Evolutionary conservation across 1,140 invertebrate species (phyloP).

Genomic region (Vanessa atalanta): DNA sequence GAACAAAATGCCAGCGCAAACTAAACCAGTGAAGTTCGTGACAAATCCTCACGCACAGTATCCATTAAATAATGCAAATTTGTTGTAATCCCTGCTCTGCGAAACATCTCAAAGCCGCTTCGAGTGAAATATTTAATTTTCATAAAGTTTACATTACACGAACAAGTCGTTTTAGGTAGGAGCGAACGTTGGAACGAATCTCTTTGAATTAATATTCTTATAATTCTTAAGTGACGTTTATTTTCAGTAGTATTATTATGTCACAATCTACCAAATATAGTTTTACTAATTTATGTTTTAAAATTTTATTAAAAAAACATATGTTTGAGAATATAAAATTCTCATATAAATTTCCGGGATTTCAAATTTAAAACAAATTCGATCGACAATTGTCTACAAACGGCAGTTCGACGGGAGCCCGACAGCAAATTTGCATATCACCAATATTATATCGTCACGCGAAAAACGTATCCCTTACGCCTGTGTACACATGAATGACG

Average conservation of each 20-base stretch:
- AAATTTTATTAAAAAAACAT: not conserved
- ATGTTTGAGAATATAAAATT: not conserved
- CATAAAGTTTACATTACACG: constrained; percentile 76
- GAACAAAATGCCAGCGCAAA: constrained; percentile 50
- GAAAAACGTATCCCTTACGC: constrained; percentile 81
- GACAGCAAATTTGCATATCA: constrained; percentile 78
- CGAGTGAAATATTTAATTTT: constrained; percentile 80
- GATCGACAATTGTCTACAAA: constrained; percentile 48
- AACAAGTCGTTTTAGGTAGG: constrained; percentile 42
- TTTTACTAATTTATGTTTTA: no score
- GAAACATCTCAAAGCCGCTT: constrained; percentile 59
- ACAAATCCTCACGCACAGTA: constrained; percentile 76
- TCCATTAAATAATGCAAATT: constrained; percentile 80
- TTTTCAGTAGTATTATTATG: not conserved
- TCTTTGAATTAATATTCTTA: constrained; percentile 11
- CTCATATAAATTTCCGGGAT: constrained; percentile 1
- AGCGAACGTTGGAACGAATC: constrained; percentile 11
- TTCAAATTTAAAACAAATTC: constrained; percentile 30
- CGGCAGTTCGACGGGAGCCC: constrained; percentile 55
- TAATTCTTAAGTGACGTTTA: not conserved
- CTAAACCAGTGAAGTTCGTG: constrained; percentile 64
- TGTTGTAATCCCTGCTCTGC: constrained; percentile 75
- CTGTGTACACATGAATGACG: constrained; percentile 80
- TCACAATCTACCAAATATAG: not conserved
- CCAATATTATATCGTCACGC: constrained; percentile 80